A percentile compares a stretch with the other conserved stretches of the same genome.
phyloP scores from a whole-genome alignment of 2,797 vertebrate species.

The Parambassis ranga region DNA sequence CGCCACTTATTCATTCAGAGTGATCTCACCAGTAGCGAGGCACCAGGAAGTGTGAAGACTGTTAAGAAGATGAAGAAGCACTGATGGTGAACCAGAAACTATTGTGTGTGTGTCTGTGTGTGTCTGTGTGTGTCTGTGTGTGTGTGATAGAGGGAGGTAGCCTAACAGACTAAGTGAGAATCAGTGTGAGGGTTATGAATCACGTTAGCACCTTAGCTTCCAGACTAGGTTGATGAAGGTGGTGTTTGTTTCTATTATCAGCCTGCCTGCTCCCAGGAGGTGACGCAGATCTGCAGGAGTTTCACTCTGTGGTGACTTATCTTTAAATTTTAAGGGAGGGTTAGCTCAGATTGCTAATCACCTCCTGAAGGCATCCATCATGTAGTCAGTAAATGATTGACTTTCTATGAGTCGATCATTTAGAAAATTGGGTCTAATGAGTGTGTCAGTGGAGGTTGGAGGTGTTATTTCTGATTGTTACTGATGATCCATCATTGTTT shows the following conservation, averaged over 20 bases:
- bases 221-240: neutral
- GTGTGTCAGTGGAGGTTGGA: constrained; percentile 10
- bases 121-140: constrained; percentile 14
- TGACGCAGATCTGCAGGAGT: neutral
- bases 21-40: constrained; percentile 24
- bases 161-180: neutral
- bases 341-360: too few species aligned
- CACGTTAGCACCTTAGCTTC: constrained; percentile 26
- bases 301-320: too few species aligned
- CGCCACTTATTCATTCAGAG: constrained; percentile 8
- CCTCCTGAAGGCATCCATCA: too few species aligned
- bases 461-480: constrained; percentile 23
- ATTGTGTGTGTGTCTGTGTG: constrained; percentile 15
- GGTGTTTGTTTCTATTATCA: constrained; percentile 17
- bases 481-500: constrained; percentile 34
- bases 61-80: constrained; percentile 50
- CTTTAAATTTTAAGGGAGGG: too few species aligned
- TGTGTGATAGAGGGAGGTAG: neutral
- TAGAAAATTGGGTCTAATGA: too few species aligned
- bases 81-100: constrained; percentile 6
- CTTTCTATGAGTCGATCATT: too few species aligned
- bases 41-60: constrained; percentile 13
- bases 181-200: constrained; percentile 22
- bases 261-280: neutral
- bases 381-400: too few species aligned